Evolutionary conservation across 2,888 invertebrate genomes (phyloP).

Genomic region (Embidobia sp.): DNA sequence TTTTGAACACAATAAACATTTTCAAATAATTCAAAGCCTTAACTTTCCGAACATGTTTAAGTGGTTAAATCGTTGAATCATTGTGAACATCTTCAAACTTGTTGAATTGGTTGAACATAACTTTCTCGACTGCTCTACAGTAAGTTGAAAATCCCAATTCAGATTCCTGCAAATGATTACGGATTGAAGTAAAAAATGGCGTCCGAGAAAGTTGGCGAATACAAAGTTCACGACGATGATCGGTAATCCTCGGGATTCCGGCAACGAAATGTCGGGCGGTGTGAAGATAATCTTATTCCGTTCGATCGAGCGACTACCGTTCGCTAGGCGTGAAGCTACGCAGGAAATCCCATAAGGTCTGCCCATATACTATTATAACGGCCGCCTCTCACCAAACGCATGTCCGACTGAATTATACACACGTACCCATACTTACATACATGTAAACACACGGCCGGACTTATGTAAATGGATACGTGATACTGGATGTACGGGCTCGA

Average conservation of each 20-base stretch:
- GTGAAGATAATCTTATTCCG: conserved; percentile 5
- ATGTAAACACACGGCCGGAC: conserved; percentile 41
- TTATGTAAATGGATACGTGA: conserved; percentile 76
- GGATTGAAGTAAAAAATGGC: too few relatives aligned
- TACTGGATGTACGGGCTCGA: conserved; percentile 69
- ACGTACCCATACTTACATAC: conserved; percentile 6
- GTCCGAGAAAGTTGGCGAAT: neutral
- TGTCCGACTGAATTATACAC: conserved; percentile 9
- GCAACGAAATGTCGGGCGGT: neutral
- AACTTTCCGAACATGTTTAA: too few relatives aligned
- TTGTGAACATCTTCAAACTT: too few relatives aligned
- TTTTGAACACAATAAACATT: too few relatives aligned
- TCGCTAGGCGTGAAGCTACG: neutral
- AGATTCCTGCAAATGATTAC: too few relatives aligned
- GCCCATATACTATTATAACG: conserved; percentile 57
- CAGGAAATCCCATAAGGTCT: conserved; percentile 57
- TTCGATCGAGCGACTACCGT: conserved; percentile 6
- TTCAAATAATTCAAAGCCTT: too few relatives aligned
- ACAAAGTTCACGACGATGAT: neutral
- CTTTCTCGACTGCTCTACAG: too few relatives aligned
- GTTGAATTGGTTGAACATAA: too few relatives aligned
- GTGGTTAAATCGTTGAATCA: too few relatives aligned
- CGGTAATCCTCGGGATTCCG: neutral
- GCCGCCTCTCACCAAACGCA: conserved; percentile 54
- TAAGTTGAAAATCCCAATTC: too few relatives aligned